Evolutionary conservation across 92 coral and sea anemone species (phyloP), one percentile per base, ranked within the genome.

Genomic region (Actinostola sp.): DNA sequence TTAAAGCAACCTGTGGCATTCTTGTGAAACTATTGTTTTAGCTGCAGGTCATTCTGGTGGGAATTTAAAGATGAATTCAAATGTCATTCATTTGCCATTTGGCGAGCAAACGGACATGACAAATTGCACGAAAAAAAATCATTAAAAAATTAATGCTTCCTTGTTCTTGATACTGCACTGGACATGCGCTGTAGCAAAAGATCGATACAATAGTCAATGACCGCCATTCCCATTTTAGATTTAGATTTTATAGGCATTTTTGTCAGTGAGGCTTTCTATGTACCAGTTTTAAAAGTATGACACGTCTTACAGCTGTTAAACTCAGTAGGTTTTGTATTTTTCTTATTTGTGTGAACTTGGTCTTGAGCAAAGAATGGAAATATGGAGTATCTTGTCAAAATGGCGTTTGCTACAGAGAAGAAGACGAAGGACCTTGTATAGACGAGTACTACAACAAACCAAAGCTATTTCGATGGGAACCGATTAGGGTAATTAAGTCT

Each of bases 401-500:
- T 73, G 97, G 97, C 7, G 97, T 88, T 33, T 91, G 97, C 32
- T 66, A 66, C 30, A 78, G 97, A 30, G 25, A 23, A 12, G 67
- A 63, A 55, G 81, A 86, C 39, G 84, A 57, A 26, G 91, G 91
- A 13, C 91, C 91, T 0, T 86, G 91, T 35, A 13, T 50, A 42
- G 43, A 45, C 28, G 81, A 86, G 16, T 57, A 57, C 49, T 68
- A 76, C 50, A 78, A 84, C 17, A 45, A 66, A 66, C 66, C 73
- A 72, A 71, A 66, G 65, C 88, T 94, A 6, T 94, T 78, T 48
- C 95, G 96, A 27, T 94, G 98, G 98, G 97, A 94, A 29, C 98
- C 98, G 2, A 81, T 91, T 12, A 84, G 77, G 91, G 98, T 94
- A 72, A 76, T 70, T 12, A n/a, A 50, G 31, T n/a, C 21, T 43